Base-by-base conservation (phyloP, 1,140 invertebrate genomes). In the Hestina assimilis region DNA sequence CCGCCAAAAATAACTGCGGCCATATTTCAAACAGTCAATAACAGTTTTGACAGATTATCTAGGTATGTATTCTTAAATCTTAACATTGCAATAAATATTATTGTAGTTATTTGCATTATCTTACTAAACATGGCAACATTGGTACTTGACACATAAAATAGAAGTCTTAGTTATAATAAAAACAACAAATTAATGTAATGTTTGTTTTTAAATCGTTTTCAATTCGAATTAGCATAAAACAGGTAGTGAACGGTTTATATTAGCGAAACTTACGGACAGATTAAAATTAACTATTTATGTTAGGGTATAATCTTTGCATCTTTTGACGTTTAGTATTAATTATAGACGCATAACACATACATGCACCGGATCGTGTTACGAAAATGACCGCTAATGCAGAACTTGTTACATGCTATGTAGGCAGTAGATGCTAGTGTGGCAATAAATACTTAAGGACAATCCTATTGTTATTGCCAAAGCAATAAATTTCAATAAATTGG, bases 281-380 rank as follows among this genome's bases (percentile, higher is more conserved):
- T 55, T 33, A 47, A 47, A 46, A 55, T 55, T 43, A 46, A 38
- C 53, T 55, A 38, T 55, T 55, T 40, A 51, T 51, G 47, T 47
- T 47, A 45, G 17, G 15, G 29, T 15, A 8, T 47, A 47, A 47
- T 59, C 56, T 59, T 19, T 33, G 23, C 20, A 59, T 59, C 56
- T 59, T 52, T 35, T 29, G 47, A 59, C 47, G 47, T 59, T 51
- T 55, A 55, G 52, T 55, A 59, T 59, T 59, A 59, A 59, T 59
- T 52, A 59, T 59, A 35, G 52, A 26, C 24, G 29, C 29, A 55
- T 55, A 23, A 53, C 24, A 31, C 51, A 41, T 53, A 28, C 40
- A 38, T 46, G 26, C 17, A 19, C 33, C 19, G 29, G 41, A 38
- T 38, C 51, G 12, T 29, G 55, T 59, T 52, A 23, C 56, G 43